Evolutionary conservation across 2,888 invertebrate genomes (phyloP).

Genomic region (Aquatica leii): DNA sequence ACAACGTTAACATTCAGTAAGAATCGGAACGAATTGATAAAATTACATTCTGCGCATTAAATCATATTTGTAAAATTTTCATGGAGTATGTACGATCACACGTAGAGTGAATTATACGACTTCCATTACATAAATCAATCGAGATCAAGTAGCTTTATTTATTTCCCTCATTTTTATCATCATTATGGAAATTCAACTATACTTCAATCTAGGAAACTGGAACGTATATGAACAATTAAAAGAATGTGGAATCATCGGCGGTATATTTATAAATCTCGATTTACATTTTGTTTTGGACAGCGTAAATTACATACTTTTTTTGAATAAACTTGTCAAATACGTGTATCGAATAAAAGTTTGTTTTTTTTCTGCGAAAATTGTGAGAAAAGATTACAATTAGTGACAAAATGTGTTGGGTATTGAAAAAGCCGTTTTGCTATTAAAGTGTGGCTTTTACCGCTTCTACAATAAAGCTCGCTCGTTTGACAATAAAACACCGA

Average conservation of each 20-base stretch:
- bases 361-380: no score
- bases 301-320: slow-evolving; percentile 5
- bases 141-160: slow-evolving; percentile 26
- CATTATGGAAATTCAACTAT: slow-evolving; percentile 38
- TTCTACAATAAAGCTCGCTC: slow-evolving; percentile 47
- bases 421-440: slow-evolving; percentile 8
- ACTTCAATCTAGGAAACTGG: slow-evolving; percentile 2
- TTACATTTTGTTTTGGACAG: no score
- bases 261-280: background rate
- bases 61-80: slow-evolving; percentile 22
- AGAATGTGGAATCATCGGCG: slow-evolving; percentile 14
- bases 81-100: slow-evolving; percentile 21
- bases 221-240: background rate
- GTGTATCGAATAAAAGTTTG: background rate
- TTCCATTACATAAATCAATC: slow-evolving; percentile 36
- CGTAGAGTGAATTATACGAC: slow-evolving; percentile 33
- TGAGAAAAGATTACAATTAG: no score
- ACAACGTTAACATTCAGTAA: background rate
- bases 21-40: slow-evolving; percentile 3
- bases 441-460: slow-evolving; percentile 38
- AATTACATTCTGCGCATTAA: slow-evolving; percentile 18
- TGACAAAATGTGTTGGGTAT: slow-evolving; percentile 3
- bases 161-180: slow-evolving; percentile 40
- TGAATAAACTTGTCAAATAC: slow-evolving; percentile 16
- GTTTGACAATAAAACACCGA: slow-evolving; percentile 53